phyloP scores from a whole-genome alignment of 2,113 vertebrate species.

The Dicentrarchus labrax region DNA sequence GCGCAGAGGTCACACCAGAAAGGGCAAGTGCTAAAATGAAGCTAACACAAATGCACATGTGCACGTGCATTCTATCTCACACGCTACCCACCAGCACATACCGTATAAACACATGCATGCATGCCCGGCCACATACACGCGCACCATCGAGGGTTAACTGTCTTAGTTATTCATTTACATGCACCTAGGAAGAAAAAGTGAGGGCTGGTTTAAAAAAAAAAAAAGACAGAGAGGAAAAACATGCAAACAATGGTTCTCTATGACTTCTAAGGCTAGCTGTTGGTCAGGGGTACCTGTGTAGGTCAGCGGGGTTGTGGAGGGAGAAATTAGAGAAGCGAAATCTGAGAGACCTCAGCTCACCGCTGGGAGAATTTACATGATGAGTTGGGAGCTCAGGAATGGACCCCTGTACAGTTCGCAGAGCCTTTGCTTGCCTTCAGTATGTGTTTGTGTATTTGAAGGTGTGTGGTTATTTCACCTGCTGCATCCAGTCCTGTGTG shows the following conservation, averaged over 20 bases:
- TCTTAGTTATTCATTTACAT: constrained; percentile 73
- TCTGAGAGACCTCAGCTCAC: constrained; percentile 17
- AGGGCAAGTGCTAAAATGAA: constrained; percentile 85
- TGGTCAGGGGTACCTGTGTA: constrained; percentile 48
- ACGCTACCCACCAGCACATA: constrained; percentile 47
- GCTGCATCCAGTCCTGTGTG: constrained; percentile 96
- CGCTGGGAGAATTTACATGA: constrained; percentile 41
- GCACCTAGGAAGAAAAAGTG: constrained; percentile 34
- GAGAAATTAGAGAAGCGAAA: constrained; percentile 29
- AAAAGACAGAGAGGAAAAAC: constrained; percentile 31
- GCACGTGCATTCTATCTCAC: constrained; percentile 61
- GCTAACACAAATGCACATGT: constrained; percentile 73
- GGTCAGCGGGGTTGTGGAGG: constrained; percentile 42
- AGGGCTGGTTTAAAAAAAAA: constrained; percentile 8
- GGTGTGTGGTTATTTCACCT: constrained; percentile 84
- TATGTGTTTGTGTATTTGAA: constrained; percentile 12
- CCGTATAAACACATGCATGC: constrained; percentile 41
- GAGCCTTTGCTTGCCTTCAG: constrained; percentile 31
- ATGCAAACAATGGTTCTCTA: constrained; percentile 60
- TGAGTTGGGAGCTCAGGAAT: constrained; percentile 28
- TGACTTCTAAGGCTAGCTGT: constrained; percentile 50
- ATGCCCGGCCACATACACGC: background rate
- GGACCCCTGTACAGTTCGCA: constrained; percentile 7
- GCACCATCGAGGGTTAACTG: constrained; percentile 64
- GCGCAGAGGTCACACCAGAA: constrained; percentile 84